Evolutionary conservation across 1,140 invertebrate genomes (phyloP).

Genomic region (Matsumurasca onukii): DNA sequence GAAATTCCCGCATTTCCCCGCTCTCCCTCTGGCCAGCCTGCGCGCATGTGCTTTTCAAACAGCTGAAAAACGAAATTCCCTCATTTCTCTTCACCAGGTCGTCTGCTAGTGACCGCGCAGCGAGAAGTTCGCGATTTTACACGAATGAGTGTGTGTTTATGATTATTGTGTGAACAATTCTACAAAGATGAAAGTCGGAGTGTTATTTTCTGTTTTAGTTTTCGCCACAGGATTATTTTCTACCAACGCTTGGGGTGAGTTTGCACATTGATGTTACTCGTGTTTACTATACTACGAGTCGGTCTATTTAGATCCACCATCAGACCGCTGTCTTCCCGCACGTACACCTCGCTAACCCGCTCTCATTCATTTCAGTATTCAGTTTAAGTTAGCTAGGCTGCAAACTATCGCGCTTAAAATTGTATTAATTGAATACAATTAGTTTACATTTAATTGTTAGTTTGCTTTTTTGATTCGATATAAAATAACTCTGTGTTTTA

Average conservation of each 20-base stretch:
- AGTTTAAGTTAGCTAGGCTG: no score
- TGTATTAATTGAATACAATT: no score
- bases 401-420: no score
- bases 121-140: neutral
- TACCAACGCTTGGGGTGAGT: slow-evolving; percentile 10
- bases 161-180: neutral
- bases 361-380: no score
- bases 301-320: slow-evolving; percentile 4
- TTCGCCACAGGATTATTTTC: neutral
- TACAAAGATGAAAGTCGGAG: neutral
- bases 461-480: no score
- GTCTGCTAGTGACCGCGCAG: neutral
- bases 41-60: slow-evolving; percentile 4
- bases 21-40: slow-evolving; percentile 4
- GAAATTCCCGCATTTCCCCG: neutral
- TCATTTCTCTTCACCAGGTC: slow-evolving; percentile 17
- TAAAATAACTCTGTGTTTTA: no score
- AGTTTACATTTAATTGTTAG: no score
- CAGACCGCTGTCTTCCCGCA: no score
- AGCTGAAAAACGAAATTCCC: slow-evolving; percentile 1
- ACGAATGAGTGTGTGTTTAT: slow-evolving; percentile 15
- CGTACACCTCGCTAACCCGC: no score
- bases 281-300: neutral
- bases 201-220: neutral
- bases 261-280: neutral